phyloP scores from a whole-genome alignment of 2,113 vertebrate genomes.

The Rhinolophus ferrumequinum region DNA sequence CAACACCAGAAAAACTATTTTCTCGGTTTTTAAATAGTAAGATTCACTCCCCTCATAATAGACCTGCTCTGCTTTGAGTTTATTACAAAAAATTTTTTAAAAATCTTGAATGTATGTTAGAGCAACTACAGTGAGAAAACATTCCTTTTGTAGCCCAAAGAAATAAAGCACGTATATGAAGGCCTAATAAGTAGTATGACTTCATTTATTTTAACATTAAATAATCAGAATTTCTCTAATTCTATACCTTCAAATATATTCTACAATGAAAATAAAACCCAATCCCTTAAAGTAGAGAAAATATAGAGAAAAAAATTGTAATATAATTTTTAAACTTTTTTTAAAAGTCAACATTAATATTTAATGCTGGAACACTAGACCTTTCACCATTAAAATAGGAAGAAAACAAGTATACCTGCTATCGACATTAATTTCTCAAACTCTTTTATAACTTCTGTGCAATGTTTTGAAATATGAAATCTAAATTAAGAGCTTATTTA shows the following conservation, averaged over 20 bases:
- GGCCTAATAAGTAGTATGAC: not conserved
- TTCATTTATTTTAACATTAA: slow-evolving; percentile 20
- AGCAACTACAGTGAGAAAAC: not conserved
- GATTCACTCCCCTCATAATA: not conserved
- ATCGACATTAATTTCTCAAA: not conserved
- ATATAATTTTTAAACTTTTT: not conserved
- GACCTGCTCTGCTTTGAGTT: not conserved
- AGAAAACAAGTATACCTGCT: not conserved
- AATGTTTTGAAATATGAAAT: not conserved
- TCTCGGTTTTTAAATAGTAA: not conserved
- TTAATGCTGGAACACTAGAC: not conserved
- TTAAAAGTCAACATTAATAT: not conserved
- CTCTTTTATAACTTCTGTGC: not conserved
- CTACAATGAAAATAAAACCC: not conserved
- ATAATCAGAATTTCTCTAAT: not conserved
- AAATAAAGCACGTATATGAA: not conserved
- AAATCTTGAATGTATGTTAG: not conserved
- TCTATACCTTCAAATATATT: not conserved
- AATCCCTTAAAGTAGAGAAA: not conserved
- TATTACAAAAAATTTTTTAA: not conserved
- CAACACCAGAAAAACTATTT: not conserved
- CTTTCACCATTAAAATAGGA: not conserved
- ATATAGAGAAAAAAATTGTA: not conserved
- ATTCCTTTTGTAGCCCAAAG: not conserved
- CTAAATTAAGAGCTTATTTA: not conserved